These are phyloP conservation scores for Phenacoccus solenopsis DNA, from an alignment of 1,140 invertebrate species.

Conservation along the genomic window DNA sequence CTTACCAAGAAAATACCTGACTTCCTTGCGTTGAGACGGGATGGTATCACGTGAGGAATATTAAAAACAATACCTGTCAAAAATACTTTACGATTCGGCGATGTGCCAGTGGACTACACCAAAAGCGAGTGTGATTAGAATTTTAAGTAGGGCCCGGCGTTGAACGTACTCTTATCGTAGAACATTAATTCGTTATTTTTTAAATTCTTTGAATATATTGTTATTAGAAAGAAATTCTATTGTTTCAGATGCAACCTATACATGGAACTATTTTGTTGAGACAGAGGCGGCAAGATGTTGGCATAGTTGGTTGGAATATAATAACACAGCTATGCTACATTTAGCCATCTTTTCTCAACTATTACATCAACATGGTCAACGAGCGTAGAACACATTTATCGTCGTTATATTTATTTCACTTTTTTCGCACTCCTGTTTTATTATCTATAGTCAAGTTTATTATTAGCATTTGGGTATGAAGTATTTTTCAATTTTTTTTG, in stretches of 20 bases:
- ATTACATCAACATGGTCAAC: too few relatives aligned
- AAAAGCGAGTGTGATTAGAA: not conserved
- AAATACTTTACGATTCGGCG: not conserved
- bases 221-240: too few relatives aligned
- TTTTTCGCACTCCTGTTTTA: too few relatives aligned
- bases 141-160: not conserved
- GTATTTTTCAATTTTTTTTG: too few relatives aligned
- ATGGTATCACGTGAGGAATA: not conserved
- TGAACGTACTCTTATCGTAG: not conserved
- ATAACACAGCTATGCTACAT: slow-evolving; percentile 11
- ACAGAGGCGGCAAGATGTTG: slow-evolving; percentile 13
- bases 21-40: not conserved
- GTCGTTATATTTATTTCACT: too few relatives aligned
- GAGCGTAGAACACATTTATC: too few relatives aligned
- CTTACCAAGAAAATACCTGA: not conserved
- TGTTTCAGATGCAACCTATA: not conserved
- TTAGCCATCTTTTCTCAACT: slow-evolving; percentile 13
- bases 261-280: not conserved
- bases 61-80: not conserved
- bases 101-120: not conserved
- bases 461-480: too few relatives aligned
- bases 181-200: not conserved
- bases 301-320: not conserved
- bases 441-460: too few relatives aligned
- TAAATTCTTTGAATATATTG: not conserved